Evolutionary conservation across 2,888 invertebrate genomes (phyloP), one percentile per base, ranked within the genome.

Genomic region (Philaethria dido): DNA sequence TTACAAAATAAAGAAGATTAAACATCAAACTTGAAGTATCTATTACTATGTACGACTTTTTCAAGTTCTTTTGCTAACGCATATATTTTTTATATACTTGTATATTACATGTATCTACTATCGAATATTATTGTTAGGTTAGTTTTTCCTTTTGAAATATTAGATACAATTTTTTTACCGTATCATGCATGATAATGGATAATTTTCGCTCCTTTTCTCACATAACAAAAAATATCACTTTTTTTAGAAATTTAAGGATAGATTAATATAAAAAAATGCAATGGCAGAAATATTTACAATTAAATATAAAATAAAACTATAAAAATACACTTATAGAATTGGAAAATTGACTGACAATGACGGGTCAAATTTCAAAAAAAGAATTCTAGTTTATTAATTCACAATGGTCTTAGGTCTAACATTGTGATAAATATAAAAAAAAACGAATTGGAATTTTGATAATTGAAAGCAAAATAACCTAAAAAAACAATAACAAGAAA

Each of bases 181-280:
- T 87, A 67, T 89, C 88, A 78, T 89, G 88, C 88, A 89, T 89
- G 75, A 71, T 57, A 62, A 29, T 3, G 9, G 9, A 29, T 29
- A 9, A n/a, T 16, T 29, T 8, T 11, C 9, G 3, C 29, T 52
- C 11, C n/a, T 14, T 50, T 22, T 1, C 22, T 14, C n/a, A 22
- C 13, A 48, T 2, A 48, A 1, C 13, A 47, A 18, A 9, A 9
- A 29, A 16, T 29, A 13, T 3, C 29, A 29, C 50, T 52, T 29
- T 52, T 11, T 33, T 29, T 29, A 29, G 1, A 16, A 52, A 33
- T 16, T 52, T 52, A 52, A 44, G 11, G 1, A 16, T 9, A 16
- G 3, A 16, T 29, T 68, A 0, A 42, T 3, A 57, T 22, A 54
- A 14, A 33, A 20, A 39, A 44, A 42, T n/a, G 33, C 22, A n/a